These are phyloP conservation scores for Vireo altiloquus DNA, from an alignment of 2,113 vertebrate genomes.

Conservation along the genomic window DNA sequence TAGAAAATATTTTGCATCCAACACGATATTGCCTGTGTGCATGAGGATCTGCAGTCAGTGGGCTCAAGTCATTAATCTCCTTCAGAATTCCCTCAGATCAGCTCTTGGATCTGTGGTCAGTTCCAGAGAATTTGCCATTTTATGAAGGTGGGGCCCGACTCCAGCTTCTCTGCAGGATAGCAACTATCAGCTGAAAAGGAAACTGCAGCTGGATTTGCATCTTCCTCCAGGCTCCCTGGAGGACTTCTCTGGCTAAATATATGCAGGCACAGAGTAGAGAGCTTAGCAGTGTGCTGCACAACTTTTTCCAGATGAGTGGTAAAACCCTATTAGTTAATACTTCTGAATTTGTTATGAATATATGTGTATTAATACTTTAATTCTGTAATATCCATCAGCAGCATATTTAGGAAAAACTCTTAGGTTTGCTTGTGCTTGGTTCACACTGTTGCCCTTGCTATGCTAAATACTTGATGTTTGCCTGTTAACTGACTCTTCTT, in stretches of 20 bases:
- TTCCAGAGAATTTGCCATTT: not conserved
- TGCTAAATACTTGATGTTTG: not conserved
- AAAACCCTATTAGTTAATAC: not conserved
- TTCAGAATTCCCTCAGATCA: not conserved
- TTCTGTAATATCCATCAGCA: not conserved
- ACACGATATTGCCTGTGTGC: accelerated
- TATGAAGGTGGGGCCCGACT: not conserved
- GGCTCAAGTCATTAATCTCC: not conserved
- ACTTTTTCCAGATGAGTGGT: not conserved
- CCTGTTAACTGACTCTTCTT: not conserved
- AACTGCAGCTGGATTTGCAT: not conserved
- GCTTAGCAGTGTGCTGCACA: not conserved
- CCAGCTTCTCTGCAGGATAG: not conserved
- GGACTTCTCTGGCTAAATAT: not conserved
- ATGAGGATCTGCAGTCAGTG: not conserved
- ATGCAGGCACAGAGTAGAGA: not conserved
- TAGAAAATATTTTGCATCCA: not conserved
- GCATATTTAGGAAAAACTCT: not conserved
- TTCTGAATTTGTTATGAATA: not conserved
- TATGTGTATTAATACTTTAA: not conserved
- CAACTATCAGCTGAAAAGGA: not conserved
- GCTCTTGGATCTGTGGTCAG: not conserved
- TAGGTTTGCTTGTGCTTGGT: not conserved
- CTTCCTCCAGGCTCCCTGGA: not conserved
- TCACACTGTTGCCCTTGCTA: not conserved